Evolutionary conservation across 2,113 vertebrate species (phyloP), one percentile per base, ranked within the genome.

Genomic region (Bombycilla garrulus): DNA sequence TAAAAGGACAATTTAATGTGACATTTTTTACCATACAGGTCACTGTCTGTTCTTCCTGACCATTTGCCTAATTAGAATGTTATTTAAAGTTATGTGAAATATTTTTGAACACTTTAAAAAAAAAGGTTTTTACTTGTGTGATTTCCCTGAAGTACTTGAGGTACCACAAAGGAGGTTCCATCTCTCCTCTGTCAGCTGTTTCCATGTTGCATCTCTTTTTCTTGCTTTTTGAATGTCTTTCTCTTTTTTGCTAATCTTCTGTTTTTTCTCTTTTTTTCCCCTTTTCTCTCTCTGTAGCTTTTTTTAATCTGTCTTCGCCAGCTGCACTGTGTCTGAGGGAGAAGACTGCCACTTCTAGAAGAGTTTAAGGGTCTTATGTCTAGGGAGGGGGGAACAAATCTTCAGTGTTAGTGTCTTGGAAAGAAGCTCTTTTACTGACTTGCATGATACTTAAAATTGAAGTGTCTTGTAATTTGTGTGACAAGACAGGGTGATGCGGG

Each of bases 241-340:
- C 96, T 89, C 97, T 94, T 97, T 92, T 96, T 91, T 90, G 97
- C 97, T 98, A 98, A 98, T 95, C 92, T 94, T 94, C 88, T 97
- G 92, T 83, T 97, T 97, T 96, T 96, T 94, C 83, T 87, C 36
- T 91, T 90, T 97, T 62, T 93, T 65, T 83, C 16, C 93, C 95
- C 96, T 97, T 99, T 97, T 98, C 97, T 98, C 95, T 96, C 95
- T 97, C 90, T 91, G 88, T 98, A 99, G 99, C 99, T 99, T 99
- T 99, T 99, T 99, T 99, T 99, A 99, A 98, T 98, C 98, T 98
- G 97, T 99, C 98, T 98, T 98, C 98, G 98, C 98, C 98, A 97
- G 97, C 98, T 98, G 98, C 97, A 96, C 95, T 98, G 97, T 98
- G 96, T 98, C 97, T 98, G 98, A 99, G 98, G 97, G 99, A 99